Evolutionary conservation across 2,888 invertebrate species (phyloP).

Genomic region (Nudaria mundana): DNA sequence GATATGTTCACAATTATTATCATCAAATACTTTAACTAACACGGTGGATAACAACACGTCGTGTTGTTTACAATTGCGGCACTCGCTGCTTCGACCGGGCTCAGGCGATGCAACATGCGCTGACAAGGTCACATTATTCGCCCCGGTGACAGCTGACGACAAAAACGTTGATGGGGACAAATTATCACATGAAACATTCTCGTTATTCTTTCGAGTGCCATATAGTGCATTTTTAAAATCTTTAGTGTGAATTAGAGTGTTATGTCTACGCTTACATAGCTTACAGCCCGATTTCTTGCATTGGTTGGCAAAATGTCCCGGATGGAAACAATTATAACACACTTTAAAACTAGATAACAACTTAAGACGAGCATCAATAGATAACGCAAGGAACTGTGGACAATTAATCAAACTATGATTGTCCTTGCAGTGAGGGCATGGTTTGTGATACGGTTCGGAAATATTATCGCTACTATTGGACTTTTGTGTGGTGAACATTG

Average conservation of each 20-base stretch:
- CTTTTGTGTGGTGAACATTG: slow-evolving; percentile 7
- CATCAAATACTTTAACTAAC: too few species aligned
- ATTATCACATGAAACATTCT: too few species aligned
- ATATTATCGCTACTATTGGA: not conserved
- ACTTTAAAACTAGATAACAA: slow-evolving; percentile 18
- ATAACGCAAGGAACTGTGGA: slow-evolving; percentile 17
- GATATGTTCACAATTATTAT: too few species aligned
- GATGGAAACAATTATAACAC: slow-evolving; percentile 15
- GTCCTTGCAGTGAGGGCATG: slow-evolving; percentile 12
- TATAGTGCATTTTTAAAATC: not conserved
- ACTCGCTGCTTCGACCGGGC: too few species aligned
- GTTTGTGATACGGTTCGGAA: too few species aligned
- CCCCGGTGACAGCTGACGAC: too few species aligned
- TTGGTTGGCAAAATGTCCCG: slow-evolving; percentile 16
- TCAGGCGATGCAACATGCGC: not conserved
- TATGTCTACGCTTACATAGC: slow-evolving; percentile 11
- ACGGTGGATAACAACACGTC: not conserved
- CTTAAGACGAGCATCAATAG: slow-evolving; percentile 16
- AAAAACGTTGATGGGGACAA: too few species aligned
- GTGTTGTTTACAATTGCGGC: too few species aligned
- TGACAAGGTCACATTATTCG: not conserved
- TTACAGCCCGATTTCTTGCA: slow-evolving; percentile 17
- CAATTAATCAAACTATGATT: slow-evolving; percentile 20
- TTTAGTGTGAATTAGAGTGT: slow-evolving; percentile 10
- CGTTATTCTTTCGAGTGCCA: not conserved